Conservation (phyloP, 2,113 vertebrate genomes). For the Halichoeres trimaculatus region DNA sequence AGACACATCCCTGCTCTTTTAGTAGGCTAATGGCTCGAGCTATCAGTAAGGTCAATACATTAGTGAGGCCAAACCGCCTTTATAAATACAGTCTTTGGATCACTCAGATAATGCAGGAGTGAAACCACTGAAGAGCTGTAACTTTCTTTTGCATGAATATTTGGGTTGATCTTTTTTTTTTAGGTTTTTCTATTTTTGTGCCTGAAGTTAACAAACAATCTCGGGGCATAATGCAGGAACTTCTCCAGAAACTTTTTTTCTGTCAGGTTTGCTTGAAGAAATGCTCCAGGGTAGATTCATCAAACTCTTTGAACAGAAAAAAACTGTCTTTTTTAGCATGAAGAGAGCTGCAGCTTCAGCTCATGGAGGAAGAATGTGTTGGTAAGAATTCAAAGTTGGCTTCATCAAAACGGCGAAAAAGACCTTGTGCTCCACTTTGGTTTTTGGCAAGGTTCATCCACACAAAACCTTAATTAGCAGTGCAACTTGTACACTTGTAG, state of each 20-base stretch:
- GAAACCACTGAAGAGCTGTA: neutral
- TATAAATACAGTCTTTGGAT: constrained; percentile 28
- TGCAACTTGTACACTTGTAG: no score
- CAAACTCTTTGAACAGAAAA: neutral
- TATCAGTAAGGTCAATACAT: constrained; percentile 50
- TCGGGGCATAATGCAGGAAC: neutral
- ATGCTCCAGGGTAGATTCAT: neutral
- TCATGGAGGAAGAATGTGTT: neutral
- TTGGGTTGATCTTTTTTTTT: no score
- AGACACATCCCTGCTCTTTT: constrained; percentile 55
- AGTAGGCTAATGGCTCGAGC: constrained; percentile 61
- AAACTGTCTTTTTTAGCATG: neutral
- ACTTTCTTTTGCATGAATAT: neutral
- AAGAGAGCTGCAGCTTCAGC: neutral
- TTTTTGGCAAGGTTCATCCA: neutral
- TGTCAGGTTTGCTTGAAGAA: neutral
- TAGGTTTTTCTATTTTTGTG: neutral
- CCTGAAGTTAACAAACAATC: neutral
- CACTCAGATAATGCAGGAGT: constrained; percentile 1
- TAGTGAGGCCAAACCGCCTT: constrained; percentile 17
- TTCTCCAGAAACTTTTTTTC: neutral
- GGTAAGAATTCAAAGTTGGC: neutral
- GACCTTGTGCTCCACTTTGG: neutral
- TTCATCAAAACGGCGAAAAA: neutral
- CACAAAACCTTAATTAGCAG: neutral